A percentile compares a stretch with the other conserved stretches of the same genome.
These are phyloP conservation scores for Natator depressus DNA, from an alignment of 2,113 vertebrate species.

Conservation along the genomic window DNA sequence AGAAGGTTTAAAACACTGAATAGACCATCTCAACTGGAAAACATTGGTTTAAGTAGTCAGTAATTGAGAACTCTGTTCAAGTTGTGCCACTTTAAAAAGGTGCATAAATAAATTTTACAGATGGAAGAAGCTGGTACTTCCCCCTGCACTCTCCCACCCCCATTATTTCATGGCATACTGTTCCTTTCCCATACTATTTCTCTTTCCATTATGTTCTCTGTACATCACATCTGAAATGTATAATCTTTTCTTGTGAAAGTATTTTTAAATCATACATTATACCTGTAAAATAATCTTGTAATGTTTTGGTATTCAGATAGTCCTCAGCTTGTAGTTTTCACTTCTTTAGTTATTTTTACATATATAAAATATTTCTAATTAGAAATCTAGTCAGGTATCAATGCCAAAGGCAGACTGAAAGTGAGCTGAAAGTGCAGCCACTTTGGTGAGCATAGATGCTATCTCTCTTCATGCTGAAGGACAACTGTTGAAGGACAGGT, in stretches of 20 bases:
- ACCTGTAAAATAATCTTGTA: not conserved
- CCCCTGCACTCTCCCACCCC: not conserved
- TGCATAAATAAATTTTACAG: not conserved
- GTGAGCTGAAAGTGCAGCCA: constrained; percentile 9
- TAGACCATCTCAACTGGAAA: not conserved
- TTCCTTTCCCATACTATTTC: not conserved
- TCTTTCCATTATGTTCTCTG: not conserved
- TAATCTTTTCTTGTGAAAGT: not conserved
- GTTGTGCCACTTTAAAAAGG: not conserved
- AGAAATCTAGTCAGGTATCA: constrained; percentile 47
- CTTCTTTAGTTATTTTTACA: constrained; percentile 40
- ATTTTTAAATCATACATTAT: not conserved
- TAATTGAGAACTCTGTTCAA: not conserved
- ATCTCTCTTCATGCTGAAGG: not conserved
- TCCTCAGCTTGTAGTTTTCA: constrained; percentile 39
- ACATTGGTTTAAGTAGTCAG: not conserved
- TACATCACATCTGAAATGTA: not conserved
- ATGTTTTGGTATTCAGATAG: constrained; percentile 5
- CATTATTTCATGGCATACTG: not conserved
- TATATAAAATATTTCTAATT: constrained; percentile 69
- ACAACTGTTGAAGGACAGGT: too few species aligned
- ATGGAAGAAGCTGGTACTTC: not conserved
- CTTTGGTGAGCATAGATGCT: not conserved
- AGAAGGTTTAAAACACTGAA: not conserved
- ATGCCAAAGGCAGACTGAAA: constrained; percentile 11